Evolutionary conservation across 2,797 vertebrate species (phyloP).

Genomic region (Myotis findleyi): DNA sequence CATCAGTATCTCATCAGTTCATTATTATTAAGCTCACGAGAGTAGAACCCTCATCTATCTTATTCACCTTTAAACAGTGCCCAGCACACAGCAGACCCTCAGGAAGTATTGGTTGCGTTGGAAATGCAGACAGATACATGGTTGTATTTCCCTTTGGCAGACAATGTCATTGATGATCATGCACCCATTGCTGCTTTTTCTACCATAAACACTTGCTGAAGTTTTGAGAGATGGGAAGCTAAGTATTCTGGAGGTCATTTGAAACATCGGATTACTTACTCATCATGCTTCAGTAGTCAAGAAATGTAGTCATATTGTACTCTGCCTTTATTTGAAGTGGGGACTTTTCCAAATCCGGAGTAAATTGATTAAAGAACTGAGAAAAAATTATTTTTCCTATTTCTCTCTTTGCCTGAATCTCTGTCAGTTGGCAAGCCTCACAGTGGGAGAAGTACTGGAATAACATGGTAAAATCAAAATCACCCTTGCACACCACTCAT

Average conservation of each 20-base stretch:
- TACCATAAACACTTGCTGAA: background rate
- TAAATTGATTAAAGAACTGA: constrained; percentile 13
- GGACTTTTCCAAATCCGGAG: background rate
- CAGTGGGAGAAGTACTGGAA: background rate
- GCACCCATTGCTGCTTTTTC: background rate
- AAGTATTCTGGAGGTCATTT: background rate
- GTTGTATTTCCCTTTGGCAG: background rate
- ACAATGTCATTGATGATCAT: background rate
- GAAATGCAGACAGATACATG: background rate
- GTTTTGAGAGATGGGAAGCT: background rate
- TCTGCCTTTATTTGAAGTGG: constrained; percentile 16
- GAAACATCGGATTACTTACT: background rate
- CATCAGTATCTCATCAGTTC: background rate
- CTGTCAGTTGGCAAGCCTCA: background rate
- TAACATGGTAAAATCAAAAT: constrained; percentile 11
- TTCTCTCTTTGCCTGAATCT: background rate
- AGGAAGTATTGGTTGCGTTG: background rate
- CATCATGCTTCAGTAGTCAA: background rate
- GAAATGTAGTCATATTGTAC: background rate
- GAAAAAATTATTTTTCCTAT: background rate
- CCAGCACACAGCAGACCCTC: background rate
- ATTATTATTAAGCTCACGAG: background rate
- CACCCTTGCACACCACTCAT: background rate
- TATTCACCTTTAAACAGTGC: background rate
- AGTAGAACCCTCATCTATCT: background rate